Conservation (phyloP, 2,888 invertebrate genomes). For the Acleris laterana region DNA sequence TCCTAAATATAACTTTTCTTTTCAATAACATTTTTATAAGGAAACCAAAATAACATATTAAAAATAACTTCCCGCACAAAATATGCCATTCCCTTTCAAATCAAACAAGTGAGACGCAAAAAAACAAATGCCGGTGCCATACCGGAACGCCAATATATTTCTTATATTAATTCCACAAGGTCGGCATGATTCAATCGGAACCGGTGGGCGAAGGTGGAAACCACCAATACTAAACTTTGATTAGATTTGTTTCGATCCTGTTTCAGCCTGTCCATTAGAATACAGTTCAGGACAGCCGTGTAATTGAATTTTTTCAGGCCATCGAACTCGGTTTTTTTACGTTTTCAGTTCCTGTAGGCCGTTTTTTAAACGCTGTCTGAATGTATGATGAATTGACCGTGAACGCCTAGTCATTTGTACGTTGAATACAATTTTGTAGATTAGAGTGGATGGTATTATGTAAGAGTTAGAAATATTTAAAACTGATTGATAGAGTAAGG, state of each 20-base stretch:
- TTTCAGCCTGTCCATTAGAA: slow-evolving; percentile 56
- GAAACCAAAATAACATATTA: background rate
- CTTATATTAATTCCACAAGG: slow-evolving; percentile 38
- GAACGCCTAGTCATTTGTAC: slow-evolving; percentile 23
- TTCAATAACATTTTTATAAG: background rate
- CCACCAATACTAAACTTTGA: slow-evolving; percentile 53
- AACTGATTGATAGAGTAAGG: no score
- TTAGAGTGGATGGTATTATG: slow-evolving; percentile 10
- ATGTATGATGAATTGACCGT: slow-evolving; percentile 27
- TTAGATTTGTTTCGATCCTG: slow-evolving; percentile 53
- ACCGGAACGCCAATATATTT: slow-evolving; percentile 20
- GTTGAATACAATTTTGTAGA: slow-evolving; percentile 26
- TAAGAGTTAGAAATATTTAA: no score
- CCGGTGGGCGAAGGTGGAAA: slow-evolving; percentile 41
- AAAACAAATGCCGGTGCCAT: slow-evolving; percentile 14
- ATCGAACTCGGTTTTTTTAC: slow-evolving; percentile 49
- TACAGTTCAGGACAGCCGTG: slow-evolving; percentile 58
- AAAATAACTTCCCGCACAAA: background rate
- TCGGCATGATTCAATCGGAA: slow-evolving; percentile 41
- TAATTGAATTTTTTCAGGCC: slow-evolving; percentile 69
- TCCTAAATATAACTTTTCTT: background rate
- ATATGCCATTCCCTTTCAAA: background rate
- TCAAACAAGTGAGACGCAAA: background rate
- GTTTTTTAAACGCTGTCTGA: slow-evolving; percentile 32
- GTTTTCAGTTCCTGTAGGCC: slow-evolving; percentile 22